These are phyloP conservation scores for Protomyctophum bolini DNA, from an alignment of 2,113 vertebrate genomes.

Conservation along the genomic window DNA sequence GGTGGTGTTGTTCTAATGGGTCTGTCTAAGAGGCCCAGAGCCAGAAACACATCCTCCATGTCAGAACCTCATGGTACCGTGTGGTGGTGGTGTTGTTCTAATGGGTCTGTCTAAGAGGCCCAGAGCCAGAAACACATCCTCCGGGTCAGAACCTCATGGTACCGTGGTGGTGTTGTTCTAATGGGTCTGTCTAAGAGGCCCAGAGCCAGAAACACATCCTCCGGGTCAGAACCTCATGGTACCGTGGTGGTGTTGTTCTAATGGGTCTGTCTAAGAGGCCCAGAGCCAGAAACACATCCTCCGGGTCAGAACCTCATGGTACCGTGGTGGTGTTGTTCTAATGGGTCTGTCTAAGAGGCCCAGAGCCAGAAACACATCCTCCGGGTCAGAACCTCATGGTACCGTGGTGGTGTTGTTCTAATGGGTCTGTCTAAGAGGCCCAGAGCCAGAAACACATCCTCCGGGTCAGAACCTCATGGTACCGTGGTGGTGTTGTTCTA, in stretches of 20 bases:
- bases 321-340: background rate
- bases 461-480: slow-evolving; percentile 41
- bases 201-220: slow-evolving; percentile 30
- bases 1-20: background rate
- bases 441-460: slow-evolving; percentile 30
- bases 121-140: slow-evolving; percentile 30
- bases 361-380: slow-evolving; percentile 30
- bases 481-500: background rate
- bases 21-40: slow-evolving; percentile 6
- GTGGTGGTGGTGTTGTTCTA: background rate
- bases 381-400: slow-evolving; percentile 41
- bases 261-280: background rate
- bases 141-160: slow-evolving; percentile 41
- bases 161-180: background rate
- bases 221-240: slow-evolving; percentile 41
- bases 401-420: background rate
- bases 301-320: slow-evolving; percentile 41
- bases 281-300: slow-evolving; percentile 30
- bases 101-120: background rate
- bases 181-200: background rate
- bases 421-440: background rate
- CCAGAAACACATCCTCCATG: slow-evolving; percentile 43
- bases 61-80: slow-evolving; percentile 12
- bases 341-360: background rate
- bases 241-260: background rate